These are phyloP conservation scores for Etheostoma nigrum DNA, from an alignment of 2,797 vertebrate species.

Conservation along the genomic window DNA sequence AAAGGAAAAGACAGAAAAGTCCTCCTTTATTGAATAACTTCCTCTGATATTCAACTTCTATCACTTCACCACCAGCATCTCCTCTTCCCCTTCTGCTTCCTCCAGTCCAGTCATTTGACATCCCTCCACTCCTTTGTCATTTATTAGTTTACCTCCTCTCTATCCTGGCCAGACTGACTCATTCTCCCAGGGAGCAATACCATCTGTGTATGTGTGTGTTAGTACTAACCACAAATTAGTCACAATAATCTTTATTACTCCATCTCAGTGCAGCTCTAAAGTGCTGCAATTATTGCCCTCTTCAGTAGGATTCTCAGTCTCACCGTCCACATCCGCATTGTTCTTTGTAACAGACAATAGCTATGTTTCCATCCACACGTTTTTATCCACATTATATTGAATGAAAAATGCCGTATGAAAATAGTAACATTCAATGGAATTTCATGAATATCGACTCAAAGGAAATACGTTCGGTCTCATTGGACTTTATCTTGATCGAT, in stretches of 20 bases:
- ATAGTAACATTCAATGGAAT: too few relatives aligned
- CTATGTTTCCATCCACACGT: too few relatives aligned
- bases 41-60: background rate
- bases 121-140: slow-evolving; percentile 26
- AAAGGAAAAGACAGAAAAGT: slow-evolving; percentile 18
- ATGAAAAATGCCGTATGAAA: too few relatives aligned
- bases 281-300: slow-evolving; percentile 53
- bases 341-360: slow-evolving; percentile 3
- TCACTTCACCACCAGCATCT: background rate
- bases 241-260: slow-evolving; percentile 51
- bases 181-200: slow-evolving; percentile 53
- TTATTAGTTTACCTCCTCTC: slow-evolving; percentile 42
- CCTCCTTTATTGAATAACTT: background rate
- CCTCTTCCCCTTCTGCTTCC: background rate
- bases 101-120: slow-evolving; percentile 15
- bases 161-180: slow-evolving; percentile 31
- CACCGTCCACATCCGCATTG: background rate
- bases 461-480: too few relatives aligned
- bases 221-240: slow-evolving; percentile 28
- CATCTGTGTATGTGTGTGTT: slow-evolving; percentile 12
- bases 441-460: too few relatives aligned
- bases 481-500: too few relatives aligned
- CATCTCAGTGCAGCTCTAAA: slow-evolving; percentile 52
- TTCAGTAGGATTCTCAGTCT: slow-evolving; percentile 1
- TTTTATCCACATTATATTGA: too few relatives aligned